Evolutionary conservation across 2,113 vertebrate species (phyloP), one percentile per base, ranked within the genome.

Genomic region (Psophia crepitans): DNA sequence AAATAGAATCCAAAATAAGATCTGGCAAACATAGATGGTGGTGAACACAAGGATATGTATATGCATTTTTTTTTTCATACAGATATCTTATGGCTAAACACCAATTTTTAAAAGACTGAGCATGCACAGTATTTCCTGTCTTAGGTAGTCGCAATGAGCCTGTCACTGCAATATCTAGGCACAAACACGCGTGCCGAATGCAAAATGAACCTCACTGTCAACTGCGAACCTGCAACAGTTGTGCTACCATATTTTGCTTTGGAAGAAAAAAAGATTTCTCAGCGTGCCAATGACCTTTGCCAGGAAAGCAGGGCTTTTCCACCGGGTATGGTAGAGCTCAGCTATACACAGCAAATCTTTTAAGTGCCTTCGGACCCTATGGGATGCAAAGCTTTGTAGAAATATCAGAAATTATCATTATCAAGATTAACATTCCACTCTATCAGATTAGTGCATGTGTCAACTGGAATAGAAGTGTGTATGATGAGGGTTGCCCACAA

Each of bases 1-100:
- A 96, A 96, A 95, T 74, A 95, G 92, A 96, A 94, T 81, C 61
- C 79, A 87, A 96, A 96, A 88, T 76, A 94, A 82, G 93, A 63
- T 58, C 92, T 96, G 80, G 84, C 77, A 94, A 91, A 82, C 37
- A 74, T 48, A 93, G 77, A 61, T 73, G 6, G 41, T 74, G 82
- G 43, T 35, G 58, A 84, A 91, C 68, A 86, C 53, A 92, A 88
- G 78, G 53, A n/a, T 7, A 41, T 77, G 17, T 58, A 78, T 46
- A 51, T 64, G 37, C 44, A 48, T 78, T 37, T 51, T 89, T 49
- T 60, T 49, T 61, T 79, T 26, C 39, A 24, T 76, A 71, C 20
- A 74, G 48, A 16, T 86, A 84, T 61, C 69, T 74, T 60, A 79
- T 17, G 77, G 54, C 32, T 88, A 53, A 48, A 51, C 41, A 91